Evolutionary conservation across 2,797 vertebrate genomes (phyloP).

Genomic region (Pristis pectinata): DNA sequence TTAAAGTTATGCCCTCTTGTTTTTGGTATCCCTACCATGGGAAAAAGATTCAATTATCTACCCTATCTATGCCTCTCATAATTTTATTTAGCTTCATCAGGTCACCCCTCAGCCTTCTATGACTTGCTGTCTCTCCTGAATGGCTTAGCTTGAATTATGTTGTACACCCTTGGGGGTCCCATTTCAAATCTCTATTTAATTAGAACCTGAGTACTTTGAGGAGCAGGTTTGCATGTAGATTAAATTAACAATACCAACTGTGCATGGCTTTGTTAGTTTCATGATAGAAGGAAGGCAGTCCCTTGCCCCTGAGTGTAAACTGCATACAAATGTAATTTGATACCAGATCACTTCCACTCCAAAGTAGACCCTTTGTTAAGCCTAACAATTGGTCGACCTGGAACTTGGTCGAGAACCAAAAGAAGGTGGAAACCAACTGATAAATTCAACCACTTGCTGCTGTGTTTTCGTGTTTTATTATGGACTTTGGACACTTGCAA

Average conservation of each 20-base stretch:
- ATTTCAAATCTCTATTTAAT: neutral
- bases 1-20: too few species aligned
- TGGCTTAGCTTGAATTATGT: neutral
- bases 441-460: neutral
- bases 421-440: constrained; percentile 20
- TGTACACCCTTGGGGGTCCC: neutral
- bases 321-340: constrained; percentile 34
- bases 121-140: neutral
- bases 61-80: too few species aligned
- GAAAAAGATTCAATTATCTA: too few species aligned
- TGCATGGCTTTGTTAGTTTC: neutral
- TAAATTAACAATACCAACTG: neutral
- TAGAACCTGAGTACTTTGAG: constrained; percentile 12
- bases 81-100: too few species aligned
- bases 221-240: neutral
- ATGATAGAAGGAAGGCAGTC: neutral
- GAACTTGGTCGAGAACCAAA: neutral
- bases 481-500: neutral
- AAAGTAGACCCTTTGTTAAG: constrained; percentile 9
- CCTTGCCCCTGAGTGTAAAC: neutral
- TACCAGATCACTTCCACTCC: neutral
- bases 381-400: constrained; percentile 37
- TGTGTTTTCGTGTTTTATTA: neutral
- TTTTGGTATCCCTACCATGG: too few species aligned
- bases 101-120: too few species aligned